Conservation (phyloP, 1,140 invertebrate genomes). For the Agraylea sexmaculata region DNA sequence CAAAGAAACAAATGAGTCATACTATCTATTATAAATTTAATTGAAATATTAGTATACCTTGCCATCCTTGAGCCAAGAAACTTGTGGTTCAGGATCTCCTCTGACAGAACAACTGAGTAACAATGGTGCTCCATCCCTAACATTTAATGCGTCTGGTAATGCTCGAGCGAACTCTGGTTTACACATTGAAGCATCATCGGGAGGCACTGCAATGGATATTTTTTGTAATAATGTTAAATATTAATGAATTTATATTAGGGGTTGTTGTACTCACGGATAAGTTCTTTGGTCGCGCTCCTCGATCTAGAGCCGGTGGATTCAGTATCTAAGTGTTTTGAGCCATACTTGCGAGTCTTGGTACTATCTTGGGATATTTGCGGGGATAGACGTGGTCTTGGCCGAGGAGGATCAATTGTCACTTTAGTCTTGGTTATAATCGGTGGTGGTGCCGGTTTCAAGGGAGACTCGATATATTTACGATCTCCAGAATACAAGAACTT, state of each 20-base stretch:
- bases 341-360: conserved; percentile 61
- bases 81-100: conserved; percentile 84
- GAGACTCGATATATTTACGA: conserved; percentile 70
- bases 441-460: conserved; percentile 61
- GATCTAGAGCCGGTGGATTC: conserved; percentile 60
- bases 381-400: conserved; percentile 30
- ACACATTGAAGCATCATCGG: conserved; percentile 73
- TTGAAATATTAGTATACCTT: conserved; percentile 15
- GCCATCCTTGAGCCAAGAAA: conserved; percentile 64
- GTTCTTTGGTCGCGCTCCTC: conserved; percentile 79
- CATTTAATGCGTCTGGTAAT: conserved; percentile 50
- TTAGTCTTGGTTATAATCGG: conserved; percentile 55
- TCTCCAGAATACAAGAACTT: conserved; percentile 81
- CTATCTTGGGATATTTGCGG: conserved; percentile 33
- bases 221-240: conserved; percentile 3
- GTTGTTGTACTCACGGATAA: conserved; percentile 56
- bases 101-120: conserved; percentile 66
- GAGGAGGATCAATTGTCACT: conserved; percentile 37
- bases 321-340: conserved; percentile 51
- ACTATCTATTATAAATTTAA: background rate
- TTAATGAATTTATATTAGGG: conserved; percentile 4
- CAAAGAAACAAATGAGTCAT: conserved; percentile 5
- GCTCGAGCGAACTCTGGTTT: conserved; percentile 69
- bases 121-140: conserved; percentile 73
- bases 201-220: conserved; percentile 49